These are phyloP conservation scores for Polypterus bichir DNA, from an alignment of 2,113 vertebrate genomes.

Conservation along the genomic window DNA sequence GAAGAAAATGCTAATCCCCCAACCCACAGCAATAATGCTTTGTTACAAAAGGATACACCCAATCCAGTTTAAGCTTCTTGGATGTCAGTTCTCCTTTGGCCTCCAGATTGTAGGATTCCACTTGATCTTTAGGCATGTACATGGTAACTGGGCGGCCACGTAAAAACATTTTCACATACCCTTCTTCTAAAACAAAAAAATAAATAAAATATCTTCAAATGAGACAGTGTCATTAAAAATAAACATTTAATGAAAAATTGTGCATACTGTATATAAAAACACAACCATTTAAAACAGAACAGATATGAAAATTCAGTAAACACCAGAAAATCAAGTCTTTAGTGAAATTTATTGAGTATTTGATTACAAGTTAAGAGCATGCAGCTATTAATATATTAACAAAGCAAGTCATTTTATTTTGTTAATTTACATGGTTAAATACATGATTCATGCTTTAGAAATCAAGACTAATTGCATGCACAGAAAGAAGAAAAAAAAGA, in stretches of 20 bases:
- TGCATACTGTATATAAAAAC: too few species aligned
- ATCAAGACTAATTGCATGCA: too few species aligned
- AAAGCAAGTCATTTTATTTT: too few species aligned
- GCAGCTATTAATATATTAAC: too few species aligned
- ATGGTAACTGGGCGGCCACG: slow-evolving; percentile 93
- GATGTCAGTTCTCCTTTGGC: slow-evolving; percentile 75
- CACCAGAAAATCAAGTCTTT: background rate
- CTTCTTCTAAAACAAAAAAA: slow-evolving; percentile 78
- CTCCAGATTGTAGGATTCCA: slow-evolving; percentile 85
- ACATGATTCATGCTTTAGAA: too few species aligned
- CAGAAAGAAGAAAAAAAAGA: too few species aligned
- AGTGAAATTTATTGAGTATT: too few species aligned
- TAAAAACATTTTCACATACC: slow-evolving; percentile 97
- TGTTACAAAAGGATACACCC: slow-evolving; percentile 88
- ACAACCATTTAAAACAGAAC: background rate
- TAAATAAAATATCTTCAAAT: slow-evolving; percentile 35
- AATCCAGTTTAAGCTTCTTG: slow-evolving; percentile 89
- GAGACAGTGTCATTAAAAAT: background rate
- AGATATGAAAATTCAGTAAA: slow-evolving; percentile 13
- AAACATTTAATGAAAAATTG: too few species aligned
- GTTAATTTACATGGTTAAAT: too few species aligned
- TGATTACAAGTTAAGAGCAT: too few species aligned
- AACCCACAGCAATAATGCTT: background rate
- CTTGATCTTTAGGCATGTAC: slow-evolving; percentile 92
- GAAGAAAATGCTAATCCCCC: too few species aligned